Conservation (phyloP, 2,797 vertebrate species). For the Poecilia wingei region DNA sequence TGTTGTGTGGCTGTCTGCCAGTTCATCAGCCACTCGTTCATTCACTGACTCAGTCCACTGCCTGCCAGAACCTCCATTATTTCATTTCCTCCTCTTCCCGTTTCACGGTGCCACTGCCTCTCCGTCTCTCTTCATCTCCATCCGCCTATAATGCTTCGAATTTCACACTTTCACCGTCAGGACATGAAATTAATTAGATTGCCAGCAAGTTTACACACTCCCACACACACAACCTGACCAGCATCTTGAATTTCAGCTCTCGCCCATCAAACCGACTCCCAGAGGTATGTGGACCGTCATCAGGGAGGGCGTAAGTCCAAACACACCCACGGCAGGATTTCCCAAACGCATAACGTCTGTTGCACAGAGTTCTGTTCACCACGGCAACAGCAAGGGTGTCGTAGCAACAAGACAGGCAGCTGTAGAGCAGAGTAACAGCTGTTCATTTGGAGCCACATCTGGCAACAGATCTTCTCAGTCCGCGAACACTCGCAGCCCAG, state of each 20-base stretch:
- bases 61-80: constrained; percentile 41
- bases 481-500: constrained; percentile 19
- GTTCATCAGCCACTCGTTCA: constrained; percentile 44
- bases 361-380: constrained; percentile 39
- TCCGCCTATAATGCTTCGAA: constrained; percentile 48
- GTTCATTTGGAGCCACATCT: constrained; percentile 80
- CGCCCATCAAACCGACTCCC: constrained; percentile 22
- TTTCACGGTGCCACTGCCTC: constrained; percentile 16
- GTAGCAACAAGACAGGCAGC: constrained; percentile 59
- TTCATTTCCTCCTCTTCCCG: constrained; percentile 34
- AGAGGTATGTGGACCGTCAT: background rate
- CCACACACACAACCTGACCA: constrained; percentile 14
- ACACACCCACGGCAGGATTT: constrained; percentile 8
- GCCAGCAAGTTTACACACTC: constrained; percentile 32
- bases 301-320: constrained; percentile 16
- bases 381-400: constrained; percentile 53
- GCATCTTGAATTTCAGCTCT: constrained; percentile 17
- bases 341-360: constrained; percentile 14
- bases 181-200: constrained; percentile 60
- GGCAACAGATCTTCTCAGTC: constrained; percentile 47
- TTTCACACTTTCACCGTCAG: constrained; percentile 61
- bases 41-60: constrained; percentile 15
- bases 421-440: constrained; percentile 73
- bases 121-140: constrained; percentile 12
- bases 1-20: constrained; percentile 20